phyloP scores from a whole-genome alignment of 2,113 vertebrate genomes.

The Physeter macrocephalus region DNA sequence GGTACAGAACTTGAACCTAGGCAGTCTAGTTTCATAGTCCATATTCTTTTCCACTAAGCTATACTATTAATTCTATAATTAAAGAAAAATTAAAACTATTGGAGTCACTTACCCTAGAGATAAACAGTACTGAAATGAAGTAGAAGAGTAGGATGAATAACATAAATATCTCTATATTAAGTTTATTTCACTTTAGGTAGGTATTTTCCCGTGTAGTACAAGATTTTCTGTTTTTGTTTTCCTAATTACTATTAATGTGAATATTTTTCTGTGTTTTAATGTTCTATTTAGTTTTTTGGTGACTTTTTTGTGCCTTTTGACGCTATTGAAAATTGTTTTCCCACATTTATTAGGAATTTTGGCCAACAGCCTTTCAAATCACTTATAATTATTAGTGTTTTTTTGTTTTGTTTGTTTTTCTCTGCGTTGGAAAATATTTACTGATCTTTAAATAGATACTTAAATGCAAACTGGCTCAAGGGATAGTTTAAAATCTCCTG shows the following conservation, averaged over 20 bases:
- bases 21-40: neutral
- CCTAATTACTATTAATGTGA: neutral
- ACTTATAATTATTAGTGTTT: neutral
- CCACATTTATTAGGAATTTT: conserved; percentile 2
- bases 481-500: conserved; percentile 51
- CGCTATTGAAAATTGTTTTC: neutral
- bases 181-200: neutral
- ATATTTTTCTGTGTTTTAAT: conserved; percentile 19
- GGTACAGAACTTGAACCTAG: neutral
- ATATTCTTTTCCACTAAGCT: neutral
- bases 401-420: conserved; percentile 31
- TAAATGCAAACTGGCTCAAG: conserved; percentile 13
- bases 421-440: conserved; percentile 56
- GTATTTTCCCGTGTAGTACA: neutral
- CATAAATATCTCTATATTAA: neutral
- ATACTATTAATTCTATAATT: neutral
- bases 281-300: neutral
- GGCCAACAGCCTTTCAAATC: neutral
- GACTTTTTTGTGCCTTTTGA: neutral
- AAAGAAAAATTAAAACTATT: neutral
- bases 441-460: conserved; percentile 51
- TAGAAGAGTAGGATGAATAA: neutral
- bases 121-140: neutral
- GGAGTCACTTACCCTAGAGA: neutral
- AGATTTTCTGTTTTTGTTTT: neutral